Evolutionary conservation across 1,140 invertebrate genomes (phyloP), one percentile per base, ranked within the genome.

Genomic region (Drosophila nikananu): DNA sequence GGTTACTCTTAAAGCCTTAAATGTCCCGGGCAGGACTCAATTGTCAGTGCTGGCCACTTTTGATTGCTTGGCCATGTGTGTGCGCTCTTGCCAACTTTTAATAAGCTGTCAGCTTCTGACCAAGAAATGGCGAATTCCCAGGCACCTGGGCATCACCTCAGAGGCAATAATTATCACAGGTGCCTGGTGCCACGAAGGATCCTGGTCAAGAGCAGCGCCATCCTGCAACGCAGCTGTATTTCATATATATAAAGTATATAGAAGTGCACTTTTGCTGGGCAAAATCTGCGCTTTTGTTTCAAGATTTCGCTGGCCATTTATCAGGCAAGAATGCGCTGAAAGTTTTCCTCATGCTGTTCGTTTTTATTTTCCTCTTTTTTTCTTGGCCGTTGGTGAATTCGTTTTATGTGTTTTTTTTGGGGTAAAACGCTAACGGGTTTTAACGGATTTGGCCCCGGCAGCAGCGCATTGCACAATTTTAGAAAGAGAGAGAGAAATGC

Each of bases 261-360:
- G 42, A 41, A 55, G 59, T 39, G 42, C 63, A 48, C 64, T 41
- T 51, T 39, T 41, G 41, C 39, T 17, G 55, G 37, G 8, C 27
- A 27, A 78, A 86, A 86, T 82, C 80, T 67, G 46, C 55, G 71
- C 83, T 77, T 82, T 79, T 76, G 73, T 82, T 80, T 82, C 59
- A 54, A 57, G 83, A 86, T 86, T 79, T 81, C 37, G 55, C 46
- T 73, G 83, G 35, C 80, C 83, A 86, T 86, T 86, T 86, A 86
- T 86, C 83, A 86, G 75, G 76, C 76, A 64, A 76, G 83, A 87
- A 83, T 65, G 80, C 72, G 80, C 86, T 87, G 83, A 86, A 86
- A 86, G 80, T 87, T 86, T 83, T 58, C 46, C 51, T 30, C 57
- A 54, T 57, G 23, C 57, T 30, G 37, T 54, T 37, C n/a, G 7